Evolutionary conservation across 2,797 vertebrate species (phyloP).

Genomic region (Pantherophis alleghaniensis): DNA sequence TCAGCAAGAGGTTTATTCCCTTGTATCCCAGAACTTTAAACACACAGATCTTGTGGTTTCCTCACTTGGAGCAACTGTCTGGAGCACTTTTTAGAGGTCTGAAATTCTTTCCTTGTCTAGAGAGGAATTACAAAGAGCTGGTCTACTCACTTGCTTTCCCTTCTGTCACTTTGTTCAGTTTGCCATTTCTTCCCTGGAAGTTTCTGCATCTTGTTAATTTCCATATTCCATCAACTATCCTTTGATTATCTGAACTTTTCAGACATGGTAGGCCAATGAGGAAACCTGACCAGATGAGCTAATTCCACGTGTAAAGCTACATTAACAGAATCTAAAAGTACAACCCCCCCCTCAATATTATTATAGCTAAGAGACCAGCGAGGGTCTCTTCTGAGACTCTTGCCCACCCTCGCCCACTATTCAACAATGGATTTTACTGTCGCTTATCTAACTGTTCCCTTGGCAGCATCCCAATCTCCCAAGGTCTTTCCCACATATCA

Average conservation of each 20-base stretch:
- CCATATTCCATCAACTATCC: background rate
- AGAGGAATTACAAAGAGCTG: background rate
- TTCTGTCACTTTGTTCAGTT: background rate
- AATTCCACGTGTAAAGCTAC: background rate
- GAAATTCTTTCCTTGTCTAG: background rate
- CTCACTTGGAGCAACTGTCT: background rate
- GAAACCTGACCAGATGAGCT: background rate
- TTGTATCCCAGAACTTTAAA: background rate
- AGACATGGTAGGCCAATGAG: background rate
- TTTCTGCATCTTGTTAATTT: background rate
- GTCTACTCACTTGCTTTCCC: background rate
- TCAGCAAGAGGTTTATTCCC: background rate
- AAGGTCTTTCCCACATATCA: background rate
- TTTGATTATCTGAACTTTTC: background rate
- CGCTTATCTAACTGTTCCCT: background rate
- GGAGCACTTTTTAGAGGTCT: background rate
- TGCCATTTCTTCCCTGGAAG: background rate
- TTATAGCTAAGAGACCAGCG: background rate
- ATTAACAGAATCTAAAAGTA: background rate
- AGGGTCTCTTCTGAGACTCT: background rate
- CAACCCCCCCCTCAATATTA: background rate
- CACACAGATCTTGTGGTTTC: background rate
- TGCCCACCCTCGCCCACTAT: background rate
- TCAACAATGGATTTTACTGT: background rate
- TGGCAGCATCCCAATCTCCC: background rate